Conservation (phyloP, 2,888 invertebrate genomes). For the Exocentrus adspersus region DNA sequence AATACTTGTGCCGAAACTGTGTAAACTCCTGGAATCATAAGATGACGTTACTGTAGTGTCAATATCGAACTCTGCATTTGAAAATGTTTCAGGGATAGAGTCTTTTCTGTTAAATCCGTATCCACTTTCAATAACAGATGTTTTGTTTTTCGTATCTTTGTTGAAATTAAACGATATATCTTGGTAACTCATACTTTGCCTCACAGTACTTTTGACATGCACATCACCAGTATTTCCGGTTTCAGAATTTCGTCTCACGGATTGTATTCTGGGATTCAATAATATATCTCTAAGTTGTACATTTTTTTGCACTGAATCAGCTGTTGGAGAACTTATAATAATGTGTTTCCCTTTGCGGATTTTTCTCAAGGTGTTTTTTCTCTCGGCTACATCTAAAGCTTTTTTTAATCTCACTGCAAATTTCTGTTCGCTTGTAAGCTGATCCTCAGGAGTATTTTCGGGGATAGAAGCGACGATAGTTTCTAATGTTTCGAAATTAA, state of each 20-base stretch:
- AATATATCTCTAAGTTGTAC: slow-evolving; percentile 44
- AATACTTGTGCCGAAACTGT: not conserved
- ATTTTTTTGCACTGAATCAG: slow-evolving; percentile 52
- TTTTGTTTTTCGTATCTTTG: not conserved
- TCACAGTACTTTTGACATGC: slow-evolving; percentile 1
- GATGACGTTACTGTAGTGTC: slow-evolving; percentile 39
- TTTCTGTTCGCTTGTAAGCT: slow-evolving; percentile 52
- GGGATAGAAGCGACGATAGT: slow-evolving; percentile 50
- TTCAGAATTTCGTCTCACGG: slow-evolving; percentile 30
- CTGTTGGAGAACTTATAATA: slow-evolving; percentile 52
- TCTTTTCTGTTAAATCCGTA: not conserved
- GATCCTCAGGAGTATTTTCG: slow-evolving; percentile 43
- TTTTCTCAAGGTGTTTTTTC: slow-evolving; percentile 51
- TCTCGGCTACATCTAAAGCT: slow-evolving; percentile 51
- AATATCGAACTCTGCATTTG: slow-evolving; percentile 45
- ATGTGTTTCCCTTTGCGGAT: slow-evolving; percentile 39
- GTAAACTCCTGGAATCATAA: slow-evolving; percentile 9
- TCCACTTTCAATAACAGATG: not conserved
- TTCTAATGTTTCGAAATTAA: slow-evolving; percentile 49
- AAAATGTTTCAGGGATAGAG: slow-evolving; percentile 35
- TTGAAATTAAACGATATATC: slow-evolving; percentile 48
- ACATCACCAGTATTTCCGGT: not conserved
- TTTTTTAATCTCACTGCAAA: slow-evolving; percentile 52
- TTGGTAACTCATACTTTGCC: slow-evolving; percentile 47
- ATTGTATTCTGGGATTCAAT: slow-evolving; percentile 37